Evolutionary conservation across 1,140 invertebrate species (phyloP).

Genomic region (Drosophila paulistorum): DNA sequence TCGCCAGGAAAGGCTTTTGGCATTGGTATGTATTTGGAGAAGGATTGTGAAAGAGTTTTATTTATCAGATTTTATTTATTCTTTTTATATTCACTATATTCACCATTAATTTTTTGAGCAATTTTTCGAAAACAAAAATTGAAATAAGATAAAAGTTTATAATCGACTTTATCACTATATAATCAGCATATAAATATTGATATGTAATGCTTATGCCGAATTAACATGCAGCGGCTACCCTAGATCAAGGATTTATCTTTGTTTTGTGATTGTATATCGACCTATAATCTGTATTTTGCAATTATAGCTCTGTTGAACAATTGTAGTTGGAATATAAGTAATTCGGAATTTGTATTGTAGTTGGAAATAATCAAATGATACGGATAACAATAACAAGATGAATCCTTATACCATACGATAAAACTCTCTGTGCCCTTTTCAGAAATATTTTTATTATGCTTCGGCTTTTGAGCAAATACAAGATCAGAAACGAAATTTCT

Average conservation of each 20-base stretch:
- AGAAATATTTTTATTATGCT: slow-evolving; percentile 36
- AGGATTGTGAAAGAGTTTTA: not conserved
- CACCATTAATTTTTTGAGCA: slow-evolving; percentile 72
- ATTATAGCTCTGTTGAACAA: slow-evolving; percentile 1
- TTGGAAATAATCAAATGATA: slow-evolving; percentile 15
- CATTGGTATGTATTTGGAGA: slow-evolving; percentile 87
- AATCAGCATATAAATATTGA: slow-evolving; percentile 60
- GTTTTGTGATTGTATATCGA: slow-evolving; percentile 22
- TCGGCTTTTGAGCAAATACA: slow-evolving; percentile 41
- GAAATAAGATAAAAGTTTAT: slow-evolving; percentile 58
- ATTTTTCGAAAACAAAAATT: slow-evolving; percentile 35
- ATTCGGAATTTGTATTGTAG: slow-evolving; percentile 25
- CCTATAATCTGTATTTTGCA: slow-evolving; percentile 6
- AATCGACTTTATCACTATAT: slow-evolving; percentile 58
- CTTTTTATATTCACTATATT: slow-evolving; percentile 38
- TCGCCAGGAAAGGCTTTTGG: slow-evolving; percentile 88
- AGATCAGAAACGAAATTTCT: slow-evolving; percentile 13
- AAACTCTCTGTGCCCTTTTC: slow-evolving; percentile 26
- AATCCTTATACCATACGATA: slow-evolving; percentile 56
- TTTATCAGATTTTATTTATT: slow-evolving; percentile 42
- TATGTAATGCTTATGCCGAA: slow-evolving; percentile 49
- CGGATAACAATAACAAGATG: slow-evolving; percentile 55
- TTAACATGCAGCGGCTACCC: slow-evolving; percentile 38
- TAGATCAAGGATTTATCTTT: slow-evolving; percentile 77
- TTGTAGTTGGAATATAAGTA: slow-evolving; percentile 1